Base-by-base conservation (phyloP, 2,888 invertebrate species). In the Ophion ventricosus region DNA sequence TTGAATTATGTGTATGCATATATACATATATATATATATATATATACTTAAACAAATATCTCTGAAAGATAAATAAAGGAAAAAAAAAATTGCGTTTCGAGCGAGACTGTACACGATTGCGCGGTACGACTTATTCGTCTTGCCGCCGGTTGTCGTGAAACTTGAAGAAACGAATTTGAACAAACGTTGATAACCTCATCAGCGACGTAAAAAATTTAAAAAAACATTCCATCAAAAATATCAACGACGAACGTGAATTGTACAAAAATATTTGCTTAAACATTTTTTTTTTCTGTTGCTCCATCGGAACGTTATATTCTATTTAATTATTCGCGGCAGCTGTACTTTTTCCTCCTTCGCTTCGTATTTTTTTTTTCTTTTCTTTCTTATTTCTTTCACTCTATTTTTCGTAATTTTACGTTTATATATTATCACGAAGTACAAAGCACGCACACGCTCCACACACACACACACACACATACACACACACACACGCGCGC, bases 331-430 rank as follows among this genome's bases (percentile, higher is more conserved):
- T 75, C 23, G 54, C 56, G 1, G 54, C 14, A n/a, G 59, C 26
- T 74, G 20, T 49, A 49, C 49, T 2, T 17, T 49, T 49, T 49
- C 17, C 14, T 0, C 49, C 49, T 49, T 49, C 23, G 25, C 23
- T 43, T 2, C 49, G 17, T 14, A 11, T 43, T 10, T 26, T 67
- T 57, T 67, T 56, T 57, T 17, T 26, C 11, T 43, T 64, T 17
- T 4, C 35, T 40, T 23, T 3, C 35, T 25, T 64, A n/a, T 64
- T 20, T 10, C 26, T 49, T 49, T 72, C 29, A 54, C 57, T 57
- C n/a, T n/a, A 64, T 70, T 72, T 79, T 64, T n/a, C 72, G 49
- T 64, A 72, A 79, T 79, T 72, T 40, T 25, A 14, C 72, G 72
- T 72, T 79, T 57, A 79, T 29, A 49, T 29, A 40, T 20, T 43